phyloP scores from a whole-genome alignment of 2,888 invertebrate species.

The Caenorhabditis panamensis region DNA sequence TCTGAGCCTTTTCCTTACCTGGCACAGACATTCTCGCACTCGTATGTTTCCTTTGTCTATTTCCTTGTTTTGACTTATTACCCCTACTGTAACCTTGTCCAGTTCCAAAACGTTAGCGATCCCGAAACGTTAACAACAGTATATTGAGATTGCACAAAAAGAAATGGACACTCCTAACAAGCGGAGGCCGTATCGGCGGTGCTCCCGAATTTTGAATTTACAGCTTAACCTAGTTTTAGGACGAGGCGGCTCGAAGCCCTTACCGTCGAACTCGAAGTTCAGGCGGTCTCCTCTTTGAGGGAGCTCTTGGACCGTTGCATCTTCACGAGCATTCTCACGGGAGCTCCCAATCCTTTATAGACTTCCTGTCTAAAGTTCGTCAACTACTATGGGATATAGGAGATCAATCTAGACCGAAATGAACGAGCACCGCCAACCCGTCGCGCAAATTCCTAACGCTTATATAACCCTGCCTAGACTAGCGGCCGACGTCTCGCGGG shows the following conservation, averaged over 20 bases:
- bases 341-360: conserved; percentile 10
- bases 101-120: too few species aligned
- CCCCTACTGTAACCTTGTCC: too few species aligned
- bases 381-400: conserved; percentile 3
- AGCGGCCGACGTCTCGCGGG: conserved; percentile 17
- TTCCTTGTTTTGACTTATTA: too few species aligned
- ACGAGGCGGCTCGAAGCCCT: background rate
- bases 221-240: background rate
- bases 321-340: conserved; percentile 13
- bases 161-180: conserved; percentile 11
- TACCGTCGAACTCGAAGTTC: background rate
- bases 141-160: too few species aligned
- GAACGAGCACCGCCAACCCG: conserved; percentile 5
- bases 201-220: conserved; percentile 18
- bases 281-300: background rate
- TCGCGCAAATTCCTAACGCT: background rate
- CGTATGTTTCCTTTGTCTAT: too few species aligned
- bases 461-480: background rate
- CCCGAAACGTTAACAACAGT: too few species aligned
- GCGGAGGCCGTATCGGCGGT: conserved; percentile 29
- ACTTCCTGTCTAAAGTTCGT: conserved; percentile 18
- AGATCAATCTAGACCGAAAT: conserved; percentile 35
- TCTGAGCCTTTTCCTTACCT: background rate
- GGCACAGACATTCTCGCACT: too few species aligned
- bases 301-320: conserved; percentile 30